Base-by-base conservation (phyloP, 2,113 vertebrate species). In the Perca fluviatilis region DNA sequence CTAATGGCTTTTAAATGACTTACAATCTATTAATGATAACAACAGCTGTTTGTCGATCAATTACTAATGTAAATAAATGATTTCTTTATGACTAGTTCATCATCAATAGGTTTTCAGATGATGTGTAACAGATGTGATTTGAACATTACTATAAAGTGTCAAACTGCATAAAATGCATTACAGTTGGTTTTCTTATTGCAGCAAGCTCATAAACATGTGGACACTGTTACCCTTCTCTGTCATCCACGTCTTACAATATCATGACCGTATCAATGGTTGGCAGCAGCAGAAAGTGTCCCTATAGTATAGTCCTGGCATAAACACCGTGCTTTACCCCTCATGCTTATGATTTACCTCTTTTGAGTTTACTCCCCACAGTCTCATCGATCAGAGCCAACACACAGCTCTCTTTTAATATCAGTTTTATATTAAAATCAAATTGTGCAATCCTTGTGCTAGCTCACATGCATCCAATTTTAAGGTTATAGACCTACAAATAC, bases 301-400 rank as follows among this genome's bases (percentile, higher is more conserved):
- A 13, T 33, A 46, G 19, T 27, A 47, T 54, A 62, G n/a, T 49
- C 25, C 51, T 74, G 69, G 43, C 23, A 73, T 50, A 27, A 57
- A 74, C 40, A 67, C 13, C 19, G 5, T 63, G 53, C 23, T 67
- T 71, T 53, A 62, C 14, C 27, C 10, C 10, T 63, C 30, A 53
- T 14, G 40, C 36, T 46, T 21, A 46, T 47, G 51, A 43, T 63
- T 77, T 27, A 23, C 36, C 84, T 51, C 10, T 81, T 85, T 56
- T 33, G 57, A 43, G 12, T 43, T 46, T 14, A 27, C 50, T 58
- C 46, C 69, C 50, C 23, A 40, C 27, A 72, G 71, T 68, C 47
- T 68, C 65, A 77, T 83, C 58, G 82, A 70, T 65, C 43, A 75
- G 36, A 67, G 61, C 25, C 33, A 83, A 84, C 69, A 5, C 43